Conservation (phyloP, 2,888 invertebrate genomes). For the Acrocyrtus sp. region DNA sequence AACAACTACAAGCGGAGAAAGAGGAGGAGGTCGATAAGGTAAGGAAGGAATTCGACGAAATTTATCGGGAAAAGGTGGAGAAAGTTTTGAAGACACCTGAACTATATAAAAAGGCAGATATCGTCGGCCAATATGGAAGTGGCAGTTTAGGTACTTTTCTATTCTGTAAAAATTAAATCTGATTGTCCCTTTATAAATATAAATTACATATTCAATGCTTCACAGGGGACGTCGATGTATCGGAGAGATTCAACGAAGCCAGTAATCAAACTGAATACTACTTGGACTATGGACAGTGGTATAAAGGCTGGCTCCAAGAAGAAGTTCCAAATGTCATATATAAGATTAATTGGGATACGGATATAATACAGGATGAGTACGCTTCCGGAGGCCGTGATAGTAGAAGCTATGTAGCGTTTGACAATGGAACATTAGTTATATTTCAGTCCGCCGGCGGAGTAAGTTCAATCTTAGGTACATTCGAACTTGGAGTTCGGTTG, state of each 20-base stretch:
- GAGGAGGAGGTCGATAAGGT: background rate
- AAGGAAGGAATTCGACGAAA: background rate
- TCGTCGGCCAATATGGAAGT: constrained; percentile 24
- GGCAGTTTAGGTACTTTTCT: constrained; percentile 12
- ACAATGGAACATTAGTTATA: constrained; percentile 8
- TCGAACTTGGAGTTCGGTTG: constrained; percentile 16
- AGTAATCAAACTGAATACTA: constrained; percentile 13
- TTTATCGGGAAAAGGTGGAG: background rate
- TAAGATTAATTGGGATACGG: constrained; percentile 6
- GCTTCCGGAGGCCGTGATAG: background rate
- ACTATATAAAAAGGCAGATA: background rate
- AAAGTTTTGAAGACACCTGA: background rate
- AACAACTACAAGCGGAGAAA: no score
- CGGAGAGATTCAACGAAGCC: background rate
- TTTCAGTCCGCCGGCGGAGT: background rate
- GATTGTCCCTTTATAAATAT: no score
- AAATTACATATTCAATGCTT: background rate
- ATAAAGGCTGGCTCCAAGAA: constrained; percentile 24
- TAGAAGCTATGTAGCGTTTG: background rate
- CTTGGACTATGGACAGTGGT: constrained; percentile 24
- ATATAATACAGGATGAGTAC: constrained; percentile 27
- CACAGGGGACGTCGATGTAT: constrained; percentile 13
- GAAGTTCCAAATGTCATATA: background rate
- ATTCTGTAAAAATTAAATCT: background rate
- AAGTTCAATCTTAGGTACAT: background rate